Percentiles rank a stretch among this genome's conserved stretches.
These are phyloP conservation scores for Paedocypris sp. DNA, from an alignment of 2,113 vertebrate species.

Conservation along the genomic window DNA sequence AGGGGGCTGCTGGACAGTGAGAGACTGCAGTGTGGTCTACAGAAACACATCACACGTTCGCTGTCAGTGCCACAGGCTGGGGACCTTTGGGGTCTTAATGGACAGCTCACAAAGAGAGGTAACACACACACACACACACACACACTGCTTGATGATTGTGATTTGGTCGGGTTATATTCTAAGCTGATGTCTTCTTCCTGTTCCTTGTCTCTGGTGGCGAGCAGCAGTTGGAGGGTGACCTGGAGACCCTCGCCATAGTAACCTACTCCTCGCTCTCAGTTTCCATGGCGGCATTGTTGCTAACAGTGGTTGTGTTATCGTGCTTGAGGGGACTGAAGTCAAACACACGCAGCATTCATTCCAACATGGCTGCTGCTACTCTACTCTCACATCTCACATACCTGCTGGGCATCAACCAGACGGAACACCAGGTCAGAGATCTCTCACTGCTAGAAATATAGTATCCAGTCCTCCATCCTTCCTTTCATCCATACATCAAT, in stretches of 20 bases:
- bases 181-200: background rate
- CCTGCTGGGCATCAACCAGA: slow-evolving; percentile 84
- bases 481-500: too few species aligned
- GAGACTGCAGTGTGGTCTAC: slow-evolving; percentile 86
- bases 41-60: slow-evolving; percentile 89
- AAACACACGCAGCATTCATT: slow-evolving; percentile 89
- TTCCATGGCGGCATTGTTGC: slow-evolving; percentile 78
- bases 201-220: slow-evolving; percentile 5
- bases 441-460: too few species aligned
- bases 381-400: slow-evolving; percentile 88
- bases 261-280: slow-evolving; percentile 77
- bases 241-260: slow-evolving; percentile 85
- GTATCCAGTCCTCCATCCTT: too few species aligned
- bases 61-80: slow-evolving; percentile 89
- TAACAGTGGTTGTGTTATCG: slow-evolving; percentile 77
- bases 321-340: slow-evolving; percentile 91
- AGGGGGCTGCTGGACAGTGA: slow-evolving; percentile 84
- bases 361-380: slow-evolving; percentile 79
- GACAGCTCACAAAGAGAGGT: slow-evolving; percentile 97
- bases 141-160: too few species aligned
- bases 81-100: slow-evolving; percentile 93
- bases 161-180: too few species aligned
- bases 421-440: slow-evolving; percentile 80
- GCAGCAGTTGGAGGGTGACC: slow-evolving; percentile 86
- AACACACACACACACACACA: slow-evolving; percentile 1